Evolutionary conservation across 2,888 invertebrate genomes (phyloP), one percentile per base, ranked within the genome.

Genomic region (Temnothorax unifasciatus): DNA sequence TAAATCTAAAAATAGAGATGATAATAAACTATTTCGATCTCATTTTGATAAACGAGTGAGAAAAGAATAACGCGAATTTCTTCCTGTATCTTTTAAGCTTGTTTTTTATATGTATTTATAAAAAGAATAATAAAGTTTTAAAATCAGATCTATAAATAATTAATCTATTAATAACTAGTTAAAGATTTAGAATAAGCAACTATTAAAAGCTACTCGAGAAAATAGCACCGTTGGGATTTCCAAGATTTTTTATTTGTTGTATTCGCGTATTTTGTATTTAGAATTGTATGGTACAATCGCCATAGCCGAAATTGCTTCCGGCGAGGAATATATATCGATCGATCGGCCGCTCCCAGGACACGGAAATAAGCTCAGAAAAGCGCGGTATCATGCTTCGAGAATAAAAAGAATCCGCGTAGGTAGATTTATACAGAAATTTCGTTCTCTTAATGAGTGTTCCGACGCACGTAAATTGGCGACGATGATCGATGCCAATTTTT

Each of bases 281-380:
- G 82, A 88, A 88, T 86, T 85, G 83, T 63, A 69, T 59, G 18
- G 41, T 71, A 88, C 85, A 85, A 89, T 84, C 76, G 88, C 63
- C 83, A 82, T 75, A 74, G 76, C 75, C 88, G 84, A 84, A 89
- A 87, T 86, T 61, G 85, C 84, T 86, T 25, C 54, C 21, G 73
- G 83, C 71, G 77, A 88, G 63, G 69, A 87, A 88, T 85, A 18
- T 44, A 21, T 44, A 84, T 77, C 63, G 77, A 63, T 88, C 89
- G 87, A 84, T 84, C 77, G 83, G 38, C 54, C 81, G 82, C 54
- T 81, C 64, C 47, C 69, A 69, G 61, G 71, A 50, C 52, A 47
- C 82, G 82, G 68, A 83, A 84, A 84, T 59, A 76, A 89, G 79
- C 68, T 71, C 21, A 54, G 57, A n/a, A 74, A 21, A 69, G n/a